Evolutionary conservation across 2,888 invertebrate species (phyloP).

Genomic region (Aphelenchoides bicaudatus): DNA sequence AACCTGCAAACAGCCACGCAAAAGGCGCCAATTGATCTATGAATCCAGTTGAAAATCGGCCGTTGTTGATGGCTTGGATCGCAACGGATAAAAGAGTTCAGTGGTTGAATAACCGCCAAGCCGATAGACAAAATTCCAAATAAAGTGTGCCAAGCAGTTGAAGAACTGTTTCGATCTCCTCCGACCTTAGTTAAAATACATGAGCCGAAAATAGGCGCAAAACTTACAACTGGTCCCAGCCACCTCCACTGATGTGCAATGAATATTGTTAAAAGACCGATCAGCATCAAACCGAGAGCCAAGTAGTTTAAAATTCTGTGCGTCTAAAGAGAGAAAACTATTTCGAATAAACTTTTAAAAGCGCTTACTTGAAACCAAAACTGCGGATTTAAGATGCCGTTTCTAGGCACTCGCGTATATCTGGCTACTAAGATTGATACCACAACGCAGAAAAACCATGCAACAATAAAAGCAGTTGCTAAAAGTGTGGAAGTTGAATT

Average conservation of each 20-base stretch:
- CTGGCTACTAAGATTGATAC: slow-evolving; percentile 13
- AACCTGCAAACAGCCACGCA: slow-evolving; percentile 1
- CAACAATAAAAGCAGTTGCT: slow-evolving; percentile 23
- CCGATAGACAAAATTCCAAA: slow-evolving; percentile 20
- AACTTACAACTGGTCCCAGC: slow-evolving; percentile 21
- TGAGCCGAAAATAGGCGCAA: not conserved
- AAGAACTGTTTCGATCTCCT: slow-evolving; percentile 2
- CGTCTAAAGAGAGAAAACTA: too few relatives aligned
- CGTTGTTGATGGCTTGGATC: slow-evolving; percentile 15
- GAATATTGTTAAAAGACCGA: slow-evolving; percentile 24
- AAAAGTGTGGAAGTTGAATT: too few relatives aligned
- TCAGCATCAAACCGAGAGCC: slow-evolving; percentile 18
- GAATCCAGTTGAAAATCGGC: slow-evolving; percentile 21
- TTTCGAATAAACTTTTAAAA: too few relatives aligned
- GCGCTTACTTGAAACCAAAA: slow-evolving; percentile 9
- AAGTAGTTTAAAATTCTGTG: slow-evolving; percentile 18
- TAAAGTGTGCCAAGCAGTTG: slow-evolving; percentile 25
- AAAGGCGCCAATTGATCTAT: not conserved
- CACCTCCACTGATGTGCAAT: slow-evolving; percentile 27
- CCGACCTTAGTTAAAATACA: not conserved
- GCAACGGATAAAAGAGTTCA: slow-evolving; percentile 27
- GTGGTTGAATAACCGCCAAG: slow-evolving; percentile 24
- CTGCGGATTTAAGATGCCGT: not conserved
- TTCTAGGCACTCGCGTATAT: slow-evolving; percentile 4
- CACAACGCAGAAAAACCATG: slow-evolving; percentile 25